Base-by-base conservation (phyloP, 1,140 invertebrate genomes). In the Aphelenchoides avenae region DNA sequence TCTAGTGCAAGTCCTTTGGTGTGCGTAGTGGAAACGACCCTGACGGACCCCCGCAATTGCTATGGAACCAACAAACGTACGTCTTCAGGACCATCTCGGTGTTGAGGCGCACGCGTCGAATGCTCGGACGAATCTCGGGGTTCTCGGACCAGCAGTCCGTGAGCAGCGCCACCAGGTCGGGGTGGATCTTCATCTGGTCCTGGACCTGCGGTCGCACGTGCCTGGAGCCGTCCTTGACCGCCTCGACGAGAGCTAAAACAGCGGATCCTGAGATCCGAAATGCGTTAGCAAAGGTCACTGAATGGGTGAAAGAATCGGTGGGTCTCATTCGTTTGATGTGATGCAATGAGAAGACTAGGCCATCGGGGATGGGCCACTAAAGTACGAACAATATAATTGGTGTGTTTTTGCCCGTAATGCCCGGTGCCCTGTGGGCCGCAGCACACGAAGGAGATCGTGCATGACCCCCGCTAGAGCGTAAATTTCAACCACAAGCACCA, bases 71-170 rank as follows among this genome's bases (percentile, higher is more conserved):
- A 48, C 20, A 13, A 18, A 40, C 39, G 52, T 37, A 66, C 71
- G 50, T 58, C 63, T 75, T 77, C 24, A 75, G 47, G 36, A 53
- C 50, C 53, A 55, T 68, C 48, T 75, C 73, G 9, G 72, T 77
- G 36, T 77, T 75, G 6, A 75, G 39, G 27, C 75, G 46, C 31
- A 75, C 73, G 34, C 72, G 33, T 33, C 72, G 71, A 60, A 74
- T 74, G 11, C 53, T 68, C 26, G 72, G 72, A 20, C 75, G 68
- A 33, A 76, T 73, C 48, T 75, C 75, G 0, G 73, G 66, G 52
- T 75, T 77, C 34, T 65, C 58, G 20, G 50, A 64, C 73, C 73
- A 75, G 39, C 73, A 75, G 50, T 77, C 75, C 6, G 55, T 52
- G 9, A 75, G 44, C 20, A 75, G 60, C 22, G 72, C 71, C 22